A percentile compares a stretch with the other conserved stretches of the same genome.
Evolutionary conservation across 2,888 invertebrate species (phyloP).

Genomic region (Labia minor): DNA sequence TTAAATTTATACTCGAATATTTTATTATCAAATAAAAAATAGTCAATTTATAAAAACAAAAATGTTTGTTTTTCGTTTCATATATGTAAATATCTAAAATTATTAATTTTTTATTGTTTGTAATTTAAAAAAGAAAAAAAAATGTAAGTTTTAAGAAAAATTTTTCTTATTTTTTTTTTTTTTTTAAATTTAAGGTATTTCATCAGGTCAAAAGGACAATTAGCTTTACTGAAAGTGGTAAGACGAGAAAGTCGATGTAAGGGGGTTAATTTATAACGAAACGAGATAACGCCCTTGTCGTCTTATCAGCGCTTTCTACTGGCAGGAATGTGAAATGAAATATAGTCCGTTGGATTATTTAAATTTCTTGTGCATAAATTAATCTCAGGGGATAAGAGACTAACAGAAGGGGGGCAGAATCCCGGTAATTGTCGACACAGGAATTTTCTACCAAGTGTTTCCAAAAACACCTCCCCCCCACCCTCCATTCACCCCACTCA

Average conservation of each 20-base stretch:
- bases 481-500: no score
- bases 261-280: slow-evolving; percentile 7
- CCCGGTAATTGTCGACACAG: neutral
- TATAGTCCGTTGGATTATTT: slow-evolving; percentile 4
- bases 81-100: no score
- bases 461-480: neutral
- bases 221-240: neutral
- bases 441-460: neutral
- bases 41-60: no score
- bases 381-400: slow-evolving; percentile 3
- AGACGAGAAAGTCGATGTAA: neutral
- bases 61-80: no score
- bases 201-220: neutral
- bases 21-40: no score
- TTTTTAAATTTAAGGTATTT: neutral
- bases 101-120: no score
- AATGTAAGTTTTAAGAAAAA: no score
- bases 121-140: no score
- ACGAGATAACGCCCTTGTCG: slow-evolving; percentile 13
- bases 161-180: no score
- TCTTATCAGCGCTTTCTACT: neutral
- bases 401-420: neutral
- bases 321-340: slow-evolving; percentile 2
- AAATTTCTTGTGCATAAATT: slow-evolving; percentile 13
- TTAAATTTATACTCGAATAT: no score